A percentile compares a stretch with the other conserved stretches of the same genome.
These are phyloP conservation scores for Antheraea yamamai DNA, from an alignment of 2,888 invertebrate genomes.

Conservation along the genomic window DNA sequence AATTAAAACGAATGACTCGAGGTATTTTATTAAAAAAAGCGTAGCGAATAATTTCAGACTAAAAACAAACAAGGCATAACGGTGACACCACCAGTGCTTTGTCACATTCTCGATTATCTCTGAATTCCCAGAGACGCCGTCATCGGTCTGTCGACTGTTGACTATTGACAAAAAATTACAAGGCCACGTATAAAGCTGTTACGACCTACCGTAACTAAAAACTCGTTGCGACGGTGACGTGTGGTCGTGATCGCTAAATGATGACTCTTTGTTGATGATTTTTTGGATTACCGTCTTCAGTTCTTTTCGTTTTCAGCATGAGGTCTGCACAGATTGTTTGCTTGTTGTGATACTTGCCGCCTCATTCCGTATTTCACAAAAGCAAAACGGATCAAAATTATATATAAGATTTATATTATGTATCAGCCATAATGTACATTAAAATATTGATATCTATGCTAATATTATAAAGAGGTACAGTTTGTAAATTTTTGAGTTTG, in stretches of 20 bases:
- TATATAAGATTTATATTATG: too few relatives aligned
- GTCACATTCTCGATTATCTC: not conserved
- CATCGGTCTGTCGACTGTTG: not conserved
- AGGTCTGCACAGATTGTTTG: not conserved
- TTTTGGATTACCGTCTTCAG: not conserved
- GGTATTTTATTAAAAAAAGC: not conserved
- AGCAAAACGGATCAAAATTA: too few relatives aligned
- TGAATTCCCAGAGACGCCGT: not conserved
- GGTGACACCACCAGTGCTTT: not conserved
- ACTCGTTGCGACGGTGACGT: slow-evolving; percentile 21
- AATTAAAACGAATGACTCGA: not conserved
- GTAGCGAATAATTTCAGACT: not conserved
- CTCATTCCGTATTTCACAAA: too few relatives aligned
- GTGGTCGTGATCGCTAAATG: not conserved
- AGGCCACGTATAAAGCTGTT: slow-evolving; percentile 14
- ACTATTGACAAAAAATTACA: slow-evolving; percentile 18
- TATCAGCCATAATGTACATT: too few relatives aligned
- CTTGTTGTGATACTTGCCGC: not conserved
- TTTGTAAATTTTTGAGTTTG: too few relatives aligned
- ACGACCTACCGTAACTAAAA: slow-evolving; percentile 29
- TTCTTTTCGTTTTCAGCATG: not conserved
- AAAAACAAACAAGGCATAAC: not conserved
- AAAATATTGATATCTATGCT: too few relatives aligned
- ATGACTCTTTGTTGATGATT: not conserved
- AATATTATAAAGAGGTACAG: too few relatives aligned